Evolutionary conservation across 1,140 invertebrate genomes (phyloP).

Genomic region (Grapholita molesta): DNA sequence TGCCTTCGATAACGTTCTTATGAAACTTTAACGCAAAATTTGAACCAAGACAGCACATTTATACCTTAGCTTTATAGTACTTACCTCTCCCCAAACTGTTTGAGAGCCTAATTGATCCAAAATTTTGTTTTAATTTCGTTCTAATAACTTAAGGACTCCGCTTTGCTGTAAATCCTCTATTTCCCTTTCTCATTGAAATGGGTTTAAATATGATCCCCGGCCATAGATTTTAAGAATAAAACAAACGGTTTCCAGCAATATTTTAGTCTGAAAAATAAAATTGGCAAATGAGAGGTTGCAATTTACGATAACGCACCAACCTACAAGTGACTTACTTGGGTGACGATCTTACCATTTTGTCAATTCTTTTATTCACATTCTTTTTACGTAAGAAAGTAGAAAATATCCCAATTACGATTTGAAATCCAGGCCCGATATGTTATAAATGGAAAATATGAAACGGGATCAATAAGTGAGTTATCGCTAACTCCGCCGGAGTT

Average conservation of each 20-base stretch:
- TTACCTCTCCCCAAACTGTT: background rate
- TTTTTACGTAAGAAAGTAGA: background rate
- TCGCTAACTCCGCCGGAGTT: background rate
- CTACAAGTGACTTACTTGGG: too few species aligned
- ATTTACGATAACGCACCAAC: too few species aligned
- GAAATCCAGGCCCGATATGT: background rate
- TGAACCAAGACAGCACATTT: too few species aligned
- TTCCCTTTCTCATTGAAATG: background rate
- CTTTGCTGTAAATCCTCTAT: background rate
- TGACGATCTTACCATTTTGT: too few species aligned
- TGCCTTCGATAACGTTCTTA: too few species aligned
- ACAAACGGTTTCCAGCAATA: background rate
- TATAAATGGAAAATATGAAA: background rate
- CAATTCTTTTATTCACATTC: background rate
- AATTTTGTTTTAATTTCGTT: background rate
- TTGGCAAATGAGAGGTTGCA: too few species aligned
- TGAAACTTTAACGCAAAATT: too few species aligned
- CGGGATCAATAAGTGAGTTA: slow-evolving; percentile 8
- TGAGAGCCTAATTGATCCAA: background rate
- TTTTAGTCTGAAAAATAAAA: too few species aligned
- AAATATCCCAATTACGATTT: background rate
- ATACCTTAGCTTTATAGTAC: too few species aligned
- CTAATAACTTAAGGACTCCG: background rate
- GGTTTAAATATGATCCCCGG: background rate
- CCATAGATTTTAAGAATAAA: background rate